Conservation (phyloP, 1,140 invertebrate species). For the Gonatopus flavifemur region DNA sequence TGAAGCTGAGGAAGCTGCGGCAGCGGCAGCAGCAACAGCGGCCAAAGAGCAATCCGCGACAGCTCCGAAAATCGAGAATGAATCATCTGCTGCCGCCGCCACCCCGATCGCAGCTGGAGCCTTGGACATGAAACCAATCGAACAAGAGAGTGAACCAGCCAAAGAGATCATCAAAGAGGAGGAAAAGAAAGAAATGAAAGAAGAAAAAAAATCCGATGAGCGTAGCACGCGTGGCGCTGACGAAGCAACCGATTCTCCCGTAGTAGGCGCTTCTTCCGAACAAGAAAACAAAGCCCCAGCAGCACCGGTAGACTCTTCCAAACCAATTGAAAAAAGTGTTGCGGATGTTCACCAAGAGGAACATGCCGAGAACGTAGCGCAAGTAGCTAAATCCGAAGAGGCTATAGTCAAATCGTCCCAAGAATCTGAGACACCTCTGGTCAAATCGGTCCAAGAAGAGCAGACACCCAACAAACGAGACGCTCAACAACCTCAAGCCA, state of each 20-base stretch:
- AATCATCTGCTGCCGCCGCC: too few relatives aligned
- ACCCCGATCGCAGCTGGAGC: neutral
- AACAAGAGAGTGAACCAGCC: neutral
- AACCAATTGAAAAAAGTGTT: conserved; percentile 10
- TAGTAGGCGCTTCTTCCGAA: too few relatives aligned
- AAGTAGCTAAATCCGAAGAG: too few relatives aligned
- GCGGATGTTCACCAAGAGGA: conserved; percentile 13
- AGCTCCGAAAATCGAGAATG: conserved; percentile 16
- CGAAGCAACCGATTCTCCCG: too few relatives aligned
- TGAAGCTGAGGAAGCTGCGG: conserved; percentile 40
- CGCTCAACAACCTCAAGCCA: conserved; percentile 12
- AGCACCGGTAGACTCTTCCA: neutral
- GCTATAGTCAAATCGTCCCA: neutral
- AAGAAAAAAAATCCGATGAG: neutral
- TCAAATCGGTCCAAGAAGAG: too few relatives aligned
- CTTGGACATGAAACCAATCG: conserved; percentile 11
- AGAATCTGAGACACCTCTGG: too few relatives aligned
- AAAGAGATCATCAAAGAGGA: neutral
- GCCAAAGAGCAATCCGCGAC: conserved; percentile 13
- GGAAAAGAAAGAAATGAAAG: neutral
- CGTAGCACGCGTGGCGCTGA: too few relatives aligned
- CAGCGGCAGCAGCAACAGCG: conserved; percentile 4
- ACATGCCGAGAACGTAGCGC: conserved; percentile 6
- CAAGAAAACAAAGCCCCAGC: neutral
- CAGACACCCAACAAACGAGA: conserved; percentile 22